A percentile compares a stretch with the other conserved stretches of the same genome.
Conservation (phyloP, 1,140 invertebrate species). For the Archegozetes longisetosus region DNA sequence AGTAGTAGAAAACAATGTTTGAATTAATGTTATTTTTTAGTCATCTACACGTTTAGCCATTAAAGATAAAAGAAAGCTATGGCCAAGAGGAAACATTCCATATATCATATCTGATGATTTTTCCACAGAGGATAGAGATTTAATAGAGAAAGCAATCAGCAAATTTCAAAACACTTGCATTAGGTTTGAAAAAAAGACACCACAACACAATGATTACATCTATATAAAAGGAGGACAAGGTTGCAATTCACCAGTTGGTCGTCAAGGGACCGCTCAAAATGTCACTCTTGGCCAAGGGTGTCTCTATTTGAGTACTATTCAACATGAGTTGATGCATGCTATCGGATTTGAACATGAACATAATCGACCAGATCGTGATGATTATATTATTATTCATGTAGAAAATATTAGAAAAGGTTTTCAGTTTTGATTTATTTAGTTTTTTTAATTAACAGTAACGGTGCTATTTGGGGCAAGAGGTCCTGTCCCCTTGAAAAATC, state of each 20-base stretch:
- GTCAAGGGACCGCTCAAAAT: constrained; percentile 12
- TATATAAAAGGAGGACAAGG: neutral
- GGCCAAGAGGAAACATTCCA: neutral
- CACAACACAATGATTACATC: neutral
- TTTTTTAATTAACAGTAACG: no score
- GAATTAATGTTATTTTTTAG: no score
- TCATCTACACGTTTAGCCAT: neutral
- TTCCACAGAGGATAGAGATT: neutral
- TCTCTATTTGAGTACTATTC: constrained; percentile 19
- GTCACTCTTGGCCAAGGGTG: constrained; percentile 16
- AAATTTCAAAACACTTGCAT: neutral
- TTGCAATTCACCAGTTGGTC: constrained; percentile 17
- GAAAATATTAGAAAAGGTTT: constrained; percentile 15
- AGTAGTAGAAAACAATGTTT: no score
- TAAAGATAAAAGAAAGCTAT: neutral
- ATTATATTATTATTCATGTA: constrained; percentile 22
- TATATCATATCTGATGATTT: neutral
- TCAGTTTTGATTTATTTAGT: neutral
- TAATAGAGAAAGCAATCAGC: neutral
- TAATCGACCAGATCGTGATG: constrained; percentile 27
- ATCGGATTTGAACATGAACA: constrained; percentile 32
- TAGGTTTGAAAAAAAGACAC: neutral
- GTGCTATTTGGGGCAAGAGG: no score
- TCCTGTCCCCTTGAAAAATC: no score
- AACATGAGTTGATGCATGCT: constrained; percentile 32